Base-by-base conservation (phyloP, 23 tunicate genomes). In the Trididemnum clinides region DNA sequence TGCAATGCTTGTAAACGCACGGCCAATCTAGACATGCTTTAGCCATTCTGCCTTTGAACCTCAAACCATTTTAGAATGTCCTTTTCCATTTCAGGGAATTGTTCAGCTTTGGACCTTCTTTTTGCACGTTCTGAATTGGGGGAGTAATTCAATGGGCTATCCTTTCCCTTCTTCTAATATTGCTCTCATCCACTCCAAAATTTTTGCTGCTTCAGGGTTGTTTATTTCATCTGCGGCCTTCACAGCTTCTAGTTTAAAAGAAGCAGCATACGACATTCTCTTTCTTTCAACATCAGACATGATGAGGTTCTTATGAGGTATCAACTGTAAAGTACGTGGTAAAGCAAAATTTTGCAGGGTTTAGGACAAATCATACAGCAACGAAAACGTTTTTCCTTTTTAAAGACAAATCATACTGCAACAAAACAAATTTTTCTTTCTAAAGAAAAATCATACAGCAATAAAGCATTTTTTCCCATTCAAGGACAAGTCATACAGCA, bases 161-260 rank as follows among this genome's bases (percentile, higher is more conserved):
- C 81, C 62, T 74, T 74, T 74, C 59, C 63, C 81, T 35, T 44
- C 81, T 74, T 74, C 31, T 39, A 74, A 74, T 74, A 74, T 39
- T 74, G 81, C 81, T 74, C 81, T 74, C 81, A 44, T 74, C 81
- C 81, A 74, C 81, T 74, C 81, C 81, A 66, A 66, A 66, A 6
- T 66, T 66, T 66, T 66, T 66, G 75, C 75, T 66, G 75, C 75
- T 66, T 66, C 37, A 66, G 31, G 19, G 75, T 66, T 66, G 37
- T 37, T 28, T 66, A 6, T 66, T 38, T 44, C 25, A 15, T 74
- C 26, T 36, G 81, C 81, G 31, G 81, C 26, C 81, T 39, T 32
- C 25, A 44, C 81, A 35, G 57, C 81, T 74, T 74, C 37, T 27
- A 74, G 81, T 74, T 74, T 44, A 74, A 74, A 74, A 74, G 81